Percentiles rank a stretch among this genome's conserved stretches.
phyloP scores from a whole-genome alignment of 2,797 vertebrate genomes.

The Sebastes kiyomatsui region DNA sequence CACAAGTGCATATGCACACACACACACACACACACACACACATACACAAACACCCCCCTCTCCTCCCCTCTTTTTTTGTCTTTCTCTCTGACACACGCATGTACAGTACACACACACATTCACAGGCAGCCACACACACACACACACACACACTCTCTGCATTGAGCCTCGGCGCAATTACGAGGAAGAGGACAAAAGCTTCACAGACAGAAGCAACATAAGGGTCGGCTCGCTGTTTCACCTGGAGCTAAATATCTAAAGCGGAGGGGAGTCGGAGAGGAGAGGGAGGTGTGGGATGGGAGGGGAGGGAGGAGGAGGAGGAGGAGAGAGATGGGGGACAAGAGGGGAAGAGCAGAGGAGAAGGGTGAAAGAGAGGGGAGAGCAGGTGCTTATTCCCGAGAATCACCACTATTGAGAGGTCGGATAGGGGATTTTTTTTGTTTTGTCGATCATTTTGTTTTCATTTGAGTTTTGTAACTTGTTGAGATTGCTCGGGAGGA shows the following conservation, averaged over 20 bases:
- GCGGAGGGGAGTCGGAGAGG: slow-evolving; percentile 31
- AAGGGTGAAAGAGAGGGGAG: slow-evolving; percentile 31
- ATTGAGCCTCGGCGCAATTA: slow-evolving; percentile 81
- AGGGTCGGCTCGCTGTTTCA: slow-evolving; percentile 88
- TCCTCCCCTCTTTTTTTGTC: slow-evolving; percentile 19
- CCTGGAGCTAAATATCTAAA: slow-evolving; percentile 91
- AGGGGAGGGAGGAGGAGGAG: not conserved
- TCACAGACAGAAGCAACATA: slow-evolving; percentile 88
- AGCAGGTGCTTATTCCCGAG: slow-evolving; percentile 38
- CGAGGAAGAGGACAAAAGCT: slow-evolving; percentile 82
- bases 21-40: not conserved
- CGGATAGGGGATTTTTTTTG: not conserved
- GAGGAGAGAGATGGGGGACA: not conserved
- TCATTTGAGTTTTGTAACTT: slow-evolving; percentile 1
- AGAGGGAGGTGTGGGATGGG: slow-evolving; percentile 56
- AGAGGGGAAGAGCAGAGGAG: slow-evolving; percentile 7
- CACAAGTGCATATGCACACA: not conserved
- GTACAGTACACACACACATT: slow-evolving; percentile 31
- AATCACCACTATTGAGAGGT: not conserved
- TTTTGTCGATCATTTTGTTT: slow-evolving; percentile 2
- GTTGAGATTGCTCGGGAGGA: not conserved
- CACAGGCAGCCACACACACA: slow-evolving; percentile 19
- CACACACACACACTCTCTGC: slow-evolving; percentile 68
- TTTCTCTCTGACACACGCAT: slow-evolving; percentile 37
- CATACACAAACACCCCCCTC: not conserved